These are phyloP conservation scores for Triplophysa tibetana DNA, from an alignment of 2,113 vertebrate species.

Conservation along the genomic window DNA sequence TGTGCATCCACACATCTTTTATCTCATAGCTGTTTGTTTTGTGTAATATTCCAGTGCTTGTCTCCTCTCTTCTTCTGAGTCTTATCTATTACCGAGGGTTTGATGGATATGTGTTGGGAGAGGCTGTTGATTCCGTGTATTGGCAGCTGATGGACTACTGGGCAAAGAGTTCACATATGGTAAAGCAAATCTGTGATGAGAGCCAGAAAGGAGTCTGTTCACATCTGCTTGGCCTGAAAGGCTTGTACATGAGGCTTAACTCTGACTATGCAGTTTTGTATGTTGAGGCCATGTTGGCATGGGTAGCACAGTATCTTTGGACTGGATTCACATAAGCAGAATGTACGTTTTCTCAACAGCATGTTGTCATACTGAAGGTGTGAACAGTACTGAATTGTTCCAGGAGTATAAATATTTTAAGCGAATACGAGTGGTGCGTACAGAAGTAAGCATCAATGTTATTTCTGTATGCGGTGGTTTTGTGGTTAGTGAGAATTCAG, in stretches of 20 bases:
- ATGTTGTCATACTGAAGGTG: background rate
- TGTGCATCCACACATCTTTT: background rate
- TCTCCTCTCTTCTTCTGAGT: background rate
- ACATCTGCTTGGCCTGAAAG: background rate
- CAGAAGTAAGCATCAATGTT: background rate
- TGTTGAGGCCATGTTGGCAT: conserved; percentile 1
- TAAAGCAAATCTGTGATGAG: background rate
- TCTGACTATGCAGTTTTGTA: background rate
- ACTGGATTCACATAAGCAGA: background rate
- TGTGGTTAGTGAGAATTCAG: too few species aligned
- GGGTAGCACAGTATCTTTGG: background rate
- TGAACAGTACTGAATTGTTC: background rate
- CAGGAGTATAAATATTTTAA: background rate
- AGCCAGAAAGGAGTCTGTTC: background rate
- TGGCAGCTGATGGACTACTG: conserved; percentile 6
- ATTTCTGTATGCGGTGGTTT: background rate
- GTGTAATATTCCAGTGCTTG: background rate
- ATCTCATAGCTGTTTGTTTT: background rate
- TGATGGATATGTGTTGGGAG: background rate
- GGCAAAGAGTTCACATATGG: background rate
- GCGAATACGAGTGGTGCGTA: background rate
- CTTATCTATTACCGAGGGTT: background rate
- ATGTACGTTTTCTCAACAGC: background rate
- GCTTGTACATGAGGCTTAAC: conserved; percentile 9
- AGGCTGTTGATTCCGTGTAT: background rate